Conservation (phyloP, 1,140 invertebrate genomes). For the Papilio xuthus region DNA sequence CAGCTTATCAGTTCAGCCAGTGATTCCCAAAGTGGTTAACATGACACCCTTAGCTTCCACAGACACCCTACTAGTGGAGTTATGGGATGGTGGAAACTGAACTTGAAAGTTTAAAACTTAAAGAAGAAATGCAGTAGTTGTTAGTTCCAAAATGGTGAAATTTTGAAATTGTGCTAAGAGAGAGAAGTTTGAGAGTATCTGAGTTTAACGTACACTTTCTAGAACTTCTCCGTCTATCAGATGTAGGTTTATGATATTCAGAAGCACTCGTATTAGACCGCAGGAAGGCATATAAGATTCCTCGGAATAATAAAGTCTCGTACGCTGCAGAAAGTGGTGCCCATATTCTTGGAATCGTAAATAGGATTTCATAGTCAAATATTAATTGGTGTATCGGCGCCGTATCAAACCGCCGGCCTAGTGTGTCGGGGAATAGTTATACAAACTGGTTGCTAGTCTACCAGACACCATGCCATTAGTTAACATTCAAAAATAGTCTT, state of each 20-base stretch:
- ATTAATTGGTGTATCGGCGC: slow-evolving; percentile 27
- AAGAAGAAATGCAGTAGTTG: neutral
- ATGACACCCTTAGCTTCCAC: neutral
- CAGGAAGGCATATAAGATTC: slow-evolving; percentile 45
- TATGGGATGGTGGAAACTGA: neutral
- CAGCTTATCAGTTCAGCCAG: slow-evolving; percentile 8
- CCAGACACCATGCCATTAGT: neutral
- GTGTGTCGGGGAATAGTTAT: neutral
- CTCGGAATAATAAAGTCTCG: slow-evolving; percentile 51
- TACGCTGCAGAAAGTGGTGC: slow-evolving; percentile 13
- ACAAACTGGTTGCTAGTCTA: neutral
- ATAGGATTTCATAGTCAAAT: slow-evolving; percentile 30
- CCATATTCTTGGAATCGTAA: slow-evolving; percentile 26
- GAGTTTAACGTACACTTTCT: slow-evolving; percentile 24
- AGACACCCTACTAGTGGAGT: neutral
- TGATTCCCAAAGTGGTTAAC: neutral
- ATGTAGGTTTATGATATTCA: slow-evolving; percentile 75
- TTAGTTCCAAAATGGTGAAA: neutral
- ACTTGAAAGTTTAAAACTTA: neutral
- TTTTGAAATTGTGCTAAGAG: neutral
- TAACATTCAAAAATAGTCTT: neutral
- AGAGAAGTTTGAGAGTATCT: neutral
- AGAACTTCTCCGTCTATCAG: slow-evolving; percentile 37
- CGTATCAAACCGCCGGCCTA: neutral
- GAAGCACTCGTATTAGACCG: slow-evolving; percentile 49